These are phyloP conservation scores for Platysteira castanea DNA, from an alignment of 2,113 vertebrate genomes.

Conservation along the genomic window DNA sequence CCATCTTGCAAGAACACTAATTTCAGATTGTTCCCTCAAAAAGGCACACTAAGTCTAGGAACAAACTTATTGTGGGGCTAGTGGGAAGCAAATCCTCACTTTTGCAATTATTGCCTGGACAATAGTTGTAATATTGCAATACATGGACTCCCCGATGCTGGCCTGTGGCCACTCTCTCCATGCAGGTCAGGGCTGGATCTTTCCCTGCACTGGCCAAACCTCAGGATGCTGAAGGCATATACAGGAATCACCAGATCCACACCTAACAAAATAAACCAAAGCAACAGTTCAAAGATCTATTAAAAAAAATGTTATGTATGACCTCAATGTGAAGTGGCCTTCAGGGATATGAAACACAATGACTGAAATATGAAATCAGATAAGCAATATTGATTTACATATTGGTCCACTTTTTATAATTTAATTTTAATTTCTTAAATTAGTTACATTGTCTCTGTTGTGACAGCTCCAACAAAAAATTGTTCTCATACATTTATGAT, in stretches of 20 bases:
- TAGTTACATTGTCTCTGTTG: neutral
- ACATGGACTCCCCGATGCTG: fast-evolving
- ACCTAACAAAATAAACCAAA: neutral
- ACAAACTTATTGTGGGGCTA: neutral
- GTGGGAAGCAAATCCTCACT: neutral
- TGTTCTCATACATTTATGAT: neutral
- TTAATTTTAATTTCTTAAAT: neutral
- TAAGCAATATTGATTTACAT: neutral
- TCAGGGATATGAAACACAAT: neutral
- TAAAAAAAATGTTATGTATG: neutral
- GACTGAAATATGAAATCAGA: neutral
- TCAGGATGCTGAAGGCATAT: neutral
- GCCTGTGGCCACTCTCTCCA: neutral
- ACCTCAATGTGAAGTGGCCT: neutral
- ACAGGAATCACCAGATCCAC: neutral
- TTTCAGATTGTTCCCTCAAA: neutral
- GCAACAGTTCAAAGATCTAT: neutral
- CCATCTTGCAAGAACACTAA: neutral
- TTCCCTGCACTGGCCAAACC: neutral
- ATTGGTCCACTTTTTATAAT: neutral
- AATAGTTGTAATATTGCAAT: neutral
- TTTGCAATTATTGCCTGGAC: neutral
- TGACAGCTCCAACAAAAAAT: neutral
- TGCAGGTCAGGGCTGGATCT: neutral
- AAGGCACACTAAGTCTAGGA: neutral